phyloP scores from a whole-genome alignment of 1,140 invertebrate species.

The Cotesia typhae region DNA sequence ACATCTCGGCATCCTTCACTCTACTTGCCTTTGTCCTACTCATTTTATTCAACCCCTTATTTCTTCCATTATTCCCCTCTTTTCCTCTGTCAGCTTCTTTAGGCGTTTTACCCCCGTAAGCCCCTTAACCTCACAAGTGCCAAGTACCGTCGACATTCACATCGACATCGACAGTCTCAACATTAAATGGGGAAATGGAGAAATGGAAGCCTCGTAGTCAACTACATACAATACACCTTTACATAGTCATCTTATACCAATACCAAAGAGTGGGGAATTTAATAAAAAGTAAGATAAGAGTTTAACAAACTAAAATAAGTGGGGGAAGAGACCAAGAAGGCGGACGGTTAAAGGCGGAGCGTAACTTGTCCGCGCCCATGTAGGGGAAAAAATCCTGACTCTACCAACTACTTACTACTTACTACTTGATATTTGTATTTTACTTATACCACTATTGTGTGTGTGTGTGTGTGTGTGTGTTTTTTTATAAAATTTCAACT shows the following conservation, averaged over 20 bases:
- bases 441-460: no score
- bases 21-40: slow-evolving; percentile 17
- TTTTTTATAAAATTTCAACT: no score
- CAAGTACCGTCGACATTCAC: slow-evolving; percentile 45
- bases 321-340: slow-evolving; percentile 4
- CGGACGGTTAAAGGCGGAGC: slow-evolving; percentile 63
- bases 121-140: slow-evolving; percentile 52
- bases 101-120: slow-evolving; percentile 43
- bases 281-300: no score
- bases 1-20: slow-evolving; percentile 58
- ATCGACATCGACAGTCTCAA: slow-evolving; percentile 21
- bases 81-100: slow-evolving; percentile 34
- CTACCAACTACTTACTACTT: slow-evolving; percentile 35
- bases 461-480: no score
- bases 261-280: not conserved
- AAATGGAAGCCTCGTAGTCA: not conserved
- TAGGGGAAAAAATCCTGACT: slow-evolving; percentile 68
- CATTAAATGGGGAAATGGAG: not conserved
- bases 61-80: slow-evolving; percentile 45
- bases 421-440: no score
- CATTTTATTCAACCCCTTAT: slow-evolving; percentile 32
- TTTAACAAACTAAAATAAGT: not conserved
- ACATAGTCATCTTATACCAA: not conserved
- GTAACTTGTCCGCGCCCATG: slow-evolving; percentile 61
- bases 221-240: not conserved